Base-by-base conservation (phyloP, 2,888 invertebrate genomes). In the Nysson spinosus region DNA sequence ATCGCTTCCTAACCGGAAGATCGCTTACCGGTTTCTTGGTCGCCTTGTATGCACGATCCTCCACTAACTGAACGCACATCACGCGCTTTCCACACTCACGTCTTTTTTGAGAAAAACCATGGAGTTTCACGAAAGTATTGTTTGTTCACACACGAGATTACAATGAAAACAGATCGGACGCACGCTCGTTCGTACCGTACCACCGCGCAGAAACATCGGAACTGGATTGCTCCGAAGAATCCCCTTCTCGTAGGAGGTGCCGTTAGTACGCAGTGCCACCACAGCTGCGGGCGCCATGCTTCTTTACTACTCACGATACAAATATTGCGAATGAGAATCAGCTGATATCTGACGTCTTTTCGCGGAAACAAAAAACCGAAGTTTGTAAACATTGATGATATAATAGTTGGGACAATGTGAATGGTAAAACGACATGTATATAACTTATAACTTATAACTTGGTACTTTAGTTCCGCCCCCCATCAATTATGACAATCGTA, bases 161-260 rank as follows among this genome's bases (percentile, higher is more conserved):
- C 47, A 49, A 22, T 11, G 22, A 7, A 30, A 42, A 46, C 35
- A 40, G 19, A n/a, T 28, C 22, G 24, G 6, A 30, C 11, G 19
- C 37, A 14, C 16, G 20, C 14, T 24, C 28, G 46, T 40, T 55
- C 54, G 64, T 37, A 43, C 47, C 52, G 79, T 65, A 79, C 85
- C 85, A 77, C 67, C 80, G 71, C 83, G 83, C 78, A 81, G 80
- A 83, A 83, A 86, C 82, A 83, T 81, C 83, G 81, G 80, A 83
- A 83, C 83, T 75, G 80, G 75, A 86, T 86, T 86, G 85, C 73
- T 74, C 75, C 74, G 69, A 78, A 72, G 71, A 58, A 62, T 57
- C 47, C 62, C 51, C 9, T 43, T 37, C 58, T 56, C 37, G 61
- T 42, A 60, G n/a, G 9, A 11, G 34, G 51, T 43, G 19, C 32